Percentiles rank a stretch among this genome's conserved stretches.
phyloP scores from a whole-genome alignment of 2,113 vertebrate species.

The Platysternon megacephalum region DNA sequence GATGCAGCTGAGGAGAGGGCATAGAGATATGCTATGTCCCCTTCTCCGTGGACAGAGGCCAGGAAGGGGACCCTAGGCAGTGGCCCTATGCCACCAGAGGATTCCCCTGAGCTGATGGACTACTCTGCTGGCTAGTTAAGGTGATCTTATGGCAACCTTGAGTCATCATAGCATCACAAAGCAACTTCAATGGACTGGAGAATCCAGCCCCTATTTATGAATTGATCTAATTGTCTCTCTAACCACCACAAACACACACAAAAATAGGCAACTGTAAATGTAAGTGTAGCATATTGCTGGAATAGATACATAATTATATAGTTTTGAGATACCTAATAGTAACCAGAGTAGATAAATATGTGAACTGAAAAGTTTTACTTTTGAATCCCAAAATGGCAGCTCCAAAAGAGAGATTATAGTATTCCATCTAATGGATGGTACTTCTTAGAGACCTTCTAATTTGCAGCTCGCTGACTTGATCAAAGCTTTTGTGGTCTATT shows the following conservation, averaged over 20 bases:
- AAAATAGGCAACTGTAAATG: not conserved
- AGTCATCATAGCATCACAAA: not conserved
- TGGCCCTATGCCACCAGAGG: no score
- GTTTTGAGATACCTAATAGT: not conserved
- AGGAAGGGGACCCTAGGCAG: not conserved
- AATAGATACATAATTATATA: not conserved
- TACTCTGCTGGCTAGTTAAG: not conserved
- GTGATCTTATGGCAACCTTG: not conserved
- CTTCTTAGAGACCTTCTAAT: not conserved
- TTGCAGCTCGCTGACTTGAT: not conserved
- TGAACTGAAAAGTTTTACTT: not conserved
- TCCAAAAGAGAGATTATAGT: fast-evolving
- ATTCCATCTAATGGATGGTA: not conserved
- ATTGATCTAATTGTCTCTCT: not conserved
- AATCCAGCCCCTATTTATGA: not conserved
- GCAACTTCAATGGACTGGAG: not conserved
- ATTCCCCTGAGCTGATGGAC: not conserved
- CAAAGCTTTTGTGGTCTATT: not conserved
- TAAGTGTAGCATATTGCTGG: not conserved
- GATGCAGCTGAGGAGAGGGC: not conserved
- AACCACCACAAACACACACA: not conserved
- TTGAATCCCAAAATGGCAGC: not conserved
- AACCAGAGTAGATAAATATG: not conserved
- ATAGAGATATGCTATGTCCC: not conserved
- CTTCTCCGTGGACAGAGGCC: not conserved